Base-by-base conservation (phyloP, 2,113 vertebrate species). In the Ailuropoda melanoleuca region DNA sequence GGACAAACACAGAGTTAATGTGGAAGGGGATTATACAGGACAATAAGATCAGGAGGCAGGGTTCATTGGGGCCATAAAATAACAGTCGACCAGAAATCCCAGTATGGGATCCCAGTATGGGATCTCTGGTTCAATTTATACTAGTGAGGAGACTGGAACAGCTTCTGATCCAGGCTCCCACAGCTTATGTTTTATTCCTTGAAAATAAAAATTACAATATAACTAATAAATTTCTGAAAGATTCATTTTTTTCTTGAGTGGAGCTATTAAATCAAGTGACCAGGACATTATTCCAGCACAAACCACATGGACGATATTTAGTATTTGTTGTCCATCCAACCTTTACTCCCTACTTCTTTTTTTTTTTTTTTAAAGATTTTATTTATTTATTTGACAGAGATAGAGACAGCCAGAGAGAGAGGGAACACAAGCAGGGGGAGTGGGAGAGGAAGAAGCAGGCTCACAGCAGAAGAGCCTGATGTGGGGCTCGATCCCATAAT, bases 121-220 rank as follows among this genome's bases (percentile, higher is more conserved):
- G 12, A 55, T 60, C 66, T 84, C 84, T 34, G 3, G 8, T 37
- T 84, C 56, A 50, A 56, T 64, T 48, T 14, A 31, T 23, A 60
- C 13, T 4, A 31, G 6, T 23, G 23, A 93, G 24, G 10, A 19
- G 10, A 43, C 18, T 39, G 15, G 62, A 18, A 18, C 37, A 62
- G 2, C n/a, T 70, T 81, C 55, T 37, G 9, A 55, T 8, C 1
- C 37, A 77, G 23, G 60, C 4, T 68, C 1, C 48, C 26, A 43
- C 2, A 72, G 46, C 19, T 43, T 53, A 13, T 58, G 15, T 24
- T 88, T 83, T 60, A 21, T 93, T 19, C 58, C 77, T 91, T 89
- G 86, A 92, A 97, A 87, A 90, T 9, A 90, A 92, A 95, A 94
- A 82, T 34, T 19, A 55, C 13, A 92, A 15, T 15, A 89, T 58